Base-by-base conservation (phyloP, 2,797 vertebrate species). In the Tiaroga cobitis region DNA sequence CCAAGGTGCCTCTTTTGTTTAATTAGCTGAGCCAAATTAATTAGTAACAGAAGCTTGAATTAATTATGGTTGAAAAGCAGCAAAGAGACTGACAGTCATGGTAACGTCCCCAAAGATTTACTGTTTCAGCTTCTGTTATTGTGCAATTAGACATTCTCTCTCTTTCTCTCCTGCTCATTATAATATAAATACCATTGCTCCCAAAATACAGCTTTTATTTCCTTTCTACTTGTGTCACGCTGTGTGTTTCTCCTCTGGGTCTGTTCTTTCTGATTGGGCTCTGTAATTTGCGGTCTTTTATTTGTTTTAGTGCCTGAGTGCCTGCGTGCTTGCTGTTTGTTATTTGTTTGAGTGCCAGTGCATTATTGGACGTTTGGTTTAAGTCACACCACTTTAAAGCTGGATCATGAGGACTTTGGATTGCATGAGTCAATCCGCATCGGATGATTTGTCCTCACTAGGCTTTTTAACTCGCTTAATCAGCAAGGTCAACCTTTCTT, bases 11-110 rank as follows among this genome's bases (percentile, higher is more conserved):
- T 94, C 76, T 94, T 94, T 89, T 89, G 91, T 94, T 94, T 94
- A 94, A 94, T 95, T 94, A 95, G 92, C 69, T 73, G 86, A 89
- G 90, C 90, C 92, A 92, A 93, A 94, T 94, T 93, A 94, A 95
- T 95, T 94, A 94, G 92, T 87, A 87, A 90, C 92, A 90, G 92
- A 92, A 92, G 86, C 92, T 88, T 92, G 92, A 94, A 93, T 94
- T 93, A 94, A 95, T 95, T 94, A 93, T 91, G 91, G 74, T 43
- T 82, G 76, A 80, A 72, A 73, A 49, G 68, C 6, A 5, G 32
- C 69, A 65, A 59, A 85, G 51, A 85, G 74, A 80, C 75, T 34
- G 51, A 85, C 75, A 46, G 83, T 74, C 37, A 37, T 41, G 37
- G 49, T 81, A 68, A 51, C 29, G 80, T 79, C 83, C 83, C 83